Percentiles rank a stretch among this genome's conserved stretches.
Conservation (phyloP, 2,888 invertebrate species). For the Melipona bicolor region DNA sequence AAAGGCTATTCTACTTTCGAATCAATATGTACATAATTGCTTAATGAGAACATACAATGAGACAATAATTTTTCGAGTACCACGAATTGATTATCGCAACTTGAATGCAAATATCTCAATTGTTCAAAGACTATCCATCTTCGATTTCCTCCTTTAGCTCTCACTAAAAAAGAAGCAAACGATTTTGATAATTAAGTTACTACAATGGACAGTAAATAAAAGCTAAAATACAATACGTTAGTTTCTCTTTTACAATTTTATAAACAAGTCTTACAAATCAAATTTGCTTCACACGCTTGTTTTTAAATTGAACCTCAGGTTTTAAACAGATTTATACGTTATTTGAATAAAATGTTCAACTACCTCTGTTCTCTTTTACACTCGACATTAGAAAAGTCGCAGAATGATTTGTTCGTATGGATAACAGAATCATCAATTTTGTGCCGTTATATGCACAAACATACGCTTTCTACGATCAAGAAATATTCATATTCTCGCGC, state of each 20-base stretch:
- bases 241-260: no score
- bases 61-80: neutral
- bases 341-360: constrained; percentile 8
- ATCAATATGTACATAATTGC: neutral
- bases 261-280: neutral
- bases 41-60: neutral
- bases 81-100: neutral
- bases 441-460: constrained; percentile 38
- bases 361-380: constrained; percentile 74
- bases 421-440: constrained; percentile 26
- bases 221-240: neutral
- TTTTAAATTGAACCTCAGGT: neutral
- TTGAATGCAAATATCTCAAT: neutral
- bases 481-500: constrained; percentile 52
- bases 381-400: constrained; percentile 63
- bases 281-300: neutral
- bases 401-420: constrained; percentile 41
- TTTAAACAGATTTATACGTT: neutral
- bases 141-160: neutral
- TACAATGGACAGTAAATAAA: no score
- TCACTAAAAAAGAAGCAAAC: neutral
- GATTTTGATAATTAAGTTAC: neutral
- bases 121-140: neutral
- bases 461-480: constrained; percentile 45
- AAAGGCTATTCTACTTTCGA: neutral